Percentiles rank a stretch among this genome's conserved stretches.
phyloP scores from a whole-genome alignment of 2,888 invertebrate species.

The Pandemis corylana region DNA sequence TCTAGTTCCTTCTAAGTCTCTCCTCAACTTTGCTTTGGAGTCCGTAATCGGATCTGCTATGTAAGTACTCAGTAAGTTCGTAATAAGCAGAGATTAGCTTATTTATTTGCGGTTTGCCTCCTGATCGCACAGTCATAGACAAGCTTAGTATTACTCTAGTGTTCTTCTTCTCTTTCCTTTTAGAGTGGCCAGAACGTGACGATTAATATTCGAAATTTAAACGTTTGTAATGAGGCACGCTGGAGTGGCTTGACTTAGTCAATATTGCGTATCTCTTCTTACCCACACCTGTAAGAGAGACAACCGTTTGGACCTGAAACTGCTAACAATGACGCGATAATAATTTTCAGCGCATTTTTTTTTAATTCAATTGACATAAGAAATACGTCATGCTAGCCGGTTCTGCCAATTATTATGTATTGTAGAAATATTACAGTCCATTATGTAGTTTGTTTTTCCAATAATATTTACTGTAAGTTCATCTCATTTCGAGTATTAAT shows the following conservation, averaged over 20 bases:
- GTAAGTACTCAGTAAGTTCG: conserved; percentile 45
- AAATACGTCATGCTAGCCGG: neutral
- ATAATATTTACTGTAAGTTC: conserved; percentile 8
- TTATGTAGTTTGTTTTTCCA: neutral
- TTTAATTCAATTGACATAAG: no score
- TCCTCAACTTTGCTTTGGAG: conserved; percentile 31
- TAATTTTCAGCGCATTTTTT: no score
- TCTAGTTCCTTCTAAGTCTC: conserved; percentile 18
- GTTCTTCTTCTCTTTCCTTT: conserved; percentile 65
- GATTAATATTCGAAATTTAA: conserved; percentile 33
- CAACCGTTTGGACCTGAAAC: no score
- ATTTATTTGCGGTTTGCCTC: conserved; percentile 38
- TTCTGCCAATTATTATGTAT: neutral
- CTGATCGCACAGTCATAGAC: conserved; percentile 40
- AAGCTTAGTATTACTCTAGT: conserved; percentile 42
- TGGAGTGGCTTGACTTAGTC: no score
- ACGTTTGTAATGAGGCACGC: no score
- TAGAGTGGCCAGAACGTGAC: conserved; percentile 65
- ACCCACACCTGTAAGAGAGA: no score
- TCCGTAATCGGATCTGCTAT: conserved; percentile 42
- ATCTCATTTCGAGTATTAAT: conserved; percentile 39
- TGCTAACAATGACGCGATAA: no score
- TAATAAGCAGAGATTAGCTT: conserved; percentile 35
- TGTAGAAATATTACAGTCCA: neutral
- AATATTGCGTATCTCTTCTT: no score